Evolutionary conservation across 2,888 invertebrate species (phyloP).

Genomic region (Andrena haemorrhoa): DNA sequence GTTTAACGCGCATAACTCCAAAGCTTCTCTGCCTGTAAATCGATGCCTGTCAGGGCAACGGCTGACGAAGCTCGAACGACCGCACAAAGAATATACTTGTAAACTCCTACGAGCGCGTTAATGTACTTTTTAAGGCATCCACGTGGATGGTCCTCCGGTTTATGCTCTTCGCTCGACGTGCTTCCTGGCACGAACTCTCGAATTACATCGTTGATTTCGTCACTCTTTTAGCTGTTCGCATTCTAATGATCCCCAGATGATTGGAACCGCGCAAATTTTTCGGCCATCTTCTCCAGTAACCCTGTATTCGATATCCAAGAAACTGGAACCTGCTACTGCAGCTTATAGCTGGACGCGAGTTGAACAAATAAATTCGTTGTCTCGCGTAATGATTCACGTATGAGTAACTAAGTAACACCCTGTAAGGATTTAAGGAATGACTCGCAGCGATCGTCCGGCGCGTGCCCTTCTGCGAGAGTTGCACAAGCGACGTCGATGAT

Average conservation of each 20-base stretch:
- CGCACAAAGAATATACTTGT: constrained; percentile 71
- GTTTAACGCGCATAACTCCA: constrained; percentile 67
- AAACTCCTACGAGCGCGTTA: constrained; percentile 71
- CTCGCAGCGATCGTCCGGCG: not conserved
- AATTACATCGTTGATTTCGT: constrained; percentile 38
- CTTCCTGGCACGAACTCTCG: constrained; percentile 33
- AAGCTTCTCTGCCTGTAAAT: constrained; percentile 63
- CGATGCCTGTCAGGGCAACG: constrained; percentile 66
- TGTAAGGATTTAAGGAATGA: constrained; percentile 40
- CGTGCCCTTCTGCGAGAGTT: not conserved
- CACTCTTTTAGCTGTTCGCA: not conserved
- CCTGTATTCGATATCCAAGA: too few relatives aligned
- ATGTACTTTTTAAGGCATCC: constrained; percentile 68
- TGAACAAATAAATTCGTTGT: constrained; percentile 50
- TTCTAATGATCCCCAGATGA: not conserved
- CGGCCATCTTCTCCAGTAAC: too few relatives aligned
- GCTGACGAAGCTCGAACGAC: constrained; percentile 57
- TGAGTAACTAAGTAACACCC: constrained; percentile 43
- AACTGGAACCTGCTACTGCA: constrained; percentile 20
- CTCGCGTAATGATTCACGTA: constrained; percentile 57
- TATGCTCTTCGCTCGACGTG: constrained; percentile 44
- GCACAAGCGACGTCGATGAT: not conserved
- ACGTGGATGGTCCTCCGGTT: constrained; percentile 58
- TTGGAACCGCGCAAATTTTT: constrained; percentile 21
- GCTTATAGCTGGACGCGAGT: constrained; percentile 26